Conservation (phyloP, 1,140 invertebrate species). For the Sesamia nonagrioides region DNA sequence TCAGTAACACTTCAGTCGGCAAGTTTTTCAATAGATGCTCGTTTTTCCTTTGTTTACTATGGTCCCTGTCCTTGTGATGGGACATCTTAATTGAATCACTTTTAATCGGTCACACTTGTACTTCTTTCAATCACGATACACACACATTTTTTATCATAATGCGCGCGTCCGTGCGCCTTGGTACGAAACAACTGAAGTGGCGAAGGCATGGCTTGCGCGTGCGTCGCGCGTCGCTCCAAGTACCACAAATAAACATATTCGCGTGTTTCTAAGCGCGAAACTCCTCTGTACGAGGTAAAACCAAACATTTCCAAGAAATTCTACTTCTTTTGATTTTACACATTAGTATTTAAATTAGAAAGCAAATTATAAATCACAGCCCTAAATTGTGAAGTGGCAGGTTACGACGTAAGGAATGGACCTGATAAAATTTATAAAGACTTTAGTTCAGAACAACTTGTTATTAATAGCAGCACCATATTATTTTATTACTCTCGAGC, state of each 20-base stretch:
- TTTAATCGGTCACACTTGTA: constrained; percentile 56
- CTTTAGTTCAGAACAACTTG: constrained; percentile 39
- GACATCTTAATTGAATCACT: constrained; percentile 66
- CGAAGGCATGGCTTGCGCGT: constrained; percentile 75
- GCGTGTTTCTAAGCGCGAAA: constrained; percentile 65
- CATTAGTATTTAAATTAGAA: constrained; percentile 20
- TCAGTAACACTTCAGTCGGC: constrained; percentile 77
- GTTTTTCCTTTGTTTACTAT: constrained; percentile 72
- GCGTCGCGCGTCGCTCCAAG: constrained; percentile 74
- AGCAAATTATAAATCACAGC: constrained; percentile 22
- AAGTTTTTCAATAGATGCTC: constrained; percentile 72
- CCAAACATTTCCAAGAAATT: constrained; percentile 1
- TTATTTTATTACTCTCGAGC: constrained; percentile 41
- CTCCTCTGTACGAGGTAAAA: constrained; percentile 34
- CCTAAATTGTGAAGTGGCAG: constrained; percentile 28
- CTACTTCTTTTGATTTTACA: background rate
- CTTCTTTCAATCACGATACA: constrained; percentile 59
- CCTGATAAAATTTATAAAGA: constrained; percentile 43
- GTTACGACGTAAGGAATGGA: constrained; percentile 40
- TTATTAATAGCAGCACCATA: constrained; percentile 40
- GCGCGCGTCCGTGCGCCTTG: constrained; percentile 69
- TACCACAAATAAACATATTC: constrained; percentile 84
- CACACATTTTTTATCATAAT: constrained; percentile 51
- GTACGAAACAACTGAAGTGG: constrained; percentile 79
- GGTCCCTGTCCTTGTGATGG: constrained; percentile 69